Evolutionary conservation across 2,113 vertebrate genomes (phyloP).

Genomic region (Paraplagusia blochii): DNA sequence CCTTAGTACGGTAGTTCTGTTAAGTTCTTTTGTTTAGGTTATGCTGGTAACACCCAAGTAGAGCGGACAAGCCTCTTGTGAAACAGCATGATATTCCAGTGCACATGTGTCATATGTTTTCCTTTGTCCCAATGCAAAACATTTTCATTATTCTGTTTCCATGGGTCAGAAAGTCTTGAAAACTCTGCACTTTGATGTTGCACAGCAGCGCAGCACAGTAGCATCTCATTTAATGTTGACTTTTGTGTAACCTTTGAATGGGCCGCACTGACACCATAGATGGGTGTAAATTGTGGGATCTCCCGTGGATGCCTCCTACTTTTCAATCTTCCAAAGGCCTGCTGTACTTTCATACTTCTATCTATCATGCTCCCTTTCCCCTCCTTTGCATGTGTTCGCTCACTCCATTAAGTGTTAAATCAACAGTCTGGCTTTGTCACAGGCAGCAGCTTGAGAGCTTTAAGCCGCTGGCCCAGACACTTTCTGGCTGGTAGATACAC

Average conservation of each 20-base stretch:
- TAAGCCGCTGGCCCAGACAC: conserved; percentile 58
- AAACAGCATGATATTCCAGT: not conserved
- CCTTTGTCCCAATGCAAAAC: not conserved
- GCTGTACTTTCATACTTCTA: conserved; percentile 61
- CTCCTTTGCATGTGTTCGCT: conserved; percentile 65
- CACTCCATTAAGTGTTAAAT: conserved; percentile 68
- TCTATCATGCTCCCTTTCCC: conserved; percentile 65
- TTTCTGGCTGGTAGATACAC: conserved; percentile 45
- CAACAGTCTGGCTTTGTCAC: conserved; percentile 62
- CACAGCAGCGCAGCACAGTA: not conserved
- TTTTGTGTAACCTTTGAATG: conserved; percentile 40
- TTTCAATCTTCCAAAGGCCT: conserved; percentile 66
- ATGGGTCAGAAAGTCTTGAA: not conserved
- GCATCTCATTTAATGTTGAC: conserved; percentile 18
- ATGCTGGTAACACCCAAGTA: not conserved
- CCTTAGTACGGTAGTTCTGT: not conserved
- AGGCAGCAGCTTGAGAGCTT: conserved; percentile 63
- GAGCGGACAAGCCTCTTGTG: not conserved
- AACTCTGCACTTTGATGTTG: conserved; percentile 1
- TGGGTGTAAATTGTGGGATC: conserved; percentile 65
- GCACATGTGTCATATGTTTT: not conserved
- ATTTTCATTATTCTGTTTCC: not conserved
- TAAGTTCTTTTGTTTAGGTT: not conserved
- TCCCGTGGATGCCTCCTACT: conserved; percentile 61
- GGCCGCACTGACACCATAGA: conserved; percentile 50